Base-by-base conservation (phyloP, 2,888 invertebrate genomes). In the Watsonalla cultraria region DNA sequence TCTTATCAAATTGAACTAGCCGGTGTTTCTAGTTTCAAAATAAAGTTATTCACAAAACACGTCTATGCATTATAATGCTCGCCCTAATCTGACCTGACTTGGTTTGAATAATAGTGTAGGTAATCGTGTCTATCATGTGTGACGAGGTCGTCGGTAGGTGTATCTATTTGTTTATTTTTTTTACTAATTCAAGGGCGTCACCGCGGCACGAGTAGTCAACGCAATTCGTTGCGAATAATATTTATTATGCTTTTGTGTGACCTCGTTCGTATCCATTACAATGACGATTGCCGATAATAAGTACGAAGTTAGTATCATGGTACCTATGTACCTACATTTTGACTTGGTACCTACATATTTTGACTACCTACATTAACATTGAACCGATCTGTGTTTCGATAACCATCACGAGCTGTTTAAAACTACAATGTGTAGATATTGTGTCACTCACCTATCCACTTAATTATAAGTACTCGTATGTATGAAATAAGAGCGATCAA, bases 1-100 rank as follows among this genome's bases (percentile, higher is more conserved):
- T 59, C 66, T 71, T 74, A 76, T 76, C 78, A 77, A 82, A 82
- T 79, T 71, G 71, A 76, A 78, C 81, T 83, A 84, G 80, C 78
- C 78, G 78, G 82, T 79, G 78, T 72, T 78, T 87, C 90, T 87
- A 88, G 84, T 88, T 74, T 70, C 72, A 37, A 49, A 13, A n/a
- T 35, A n/a, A 78, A 71, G 70, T 66, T 77, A 81, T 84, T 83
- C 80, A 82, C 77, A 76, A 84, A 85, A 84, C 78, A 74, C 73
- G 77, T 78, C 73, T 82, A 74, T 74, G 74, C 76, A 84, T 86
- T 78, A 82, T 78, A 83, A 82, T 80, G 75, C 74, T 74, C 74
- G 83, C 87, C 90, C 88, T 89, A 90, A 86, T 84, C 80, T 86
- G 81, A 86, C 84, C 83, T 79, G 83, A 69, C 71, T 81, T 70